Evolutionary conservation across 1,140 invertebrate genomes (phyloP).

Genomic region (Pogonomyrmex barbatus): DNA sequence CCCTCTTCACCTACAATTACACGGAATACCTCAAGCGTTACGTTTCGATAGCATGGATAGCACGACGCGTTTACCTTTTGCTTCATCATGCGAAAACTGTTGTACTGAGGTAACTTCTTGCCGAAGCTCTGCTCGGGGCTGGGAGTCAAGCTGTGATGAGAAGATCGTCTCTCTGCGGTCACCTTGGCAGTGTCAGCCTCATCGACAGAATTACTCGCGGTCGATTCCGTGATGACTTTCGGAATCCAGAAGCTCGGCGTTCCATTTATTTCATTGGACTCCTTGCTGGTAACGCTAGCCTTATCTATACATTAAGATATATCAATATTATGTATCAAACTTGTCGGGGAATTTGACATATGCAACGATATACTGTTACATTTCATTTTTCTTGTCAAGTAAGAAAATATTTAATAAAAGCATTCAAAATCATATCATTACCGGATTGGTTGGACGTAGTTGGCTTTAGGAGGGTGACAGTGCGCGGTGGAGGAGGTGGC

Average conservation of each 20-base stretch:
- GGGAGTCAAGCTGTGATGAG: slow-evolving; percentile 79
- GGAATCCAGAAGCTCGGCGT: slow-evolving; percentile 74
- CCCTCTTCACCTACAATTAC: slow-evolving; percentile 81
- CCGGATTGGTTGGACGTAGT: slow-evolving; percentile 74
- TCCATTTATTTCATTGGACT: slow-evolving; percentile 77
- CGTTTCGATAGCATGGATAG: slow-evolving; percentile 9
- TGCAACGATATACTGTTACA: not conserved
- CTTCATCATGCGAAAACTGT: slow-evolving; percentile 83
- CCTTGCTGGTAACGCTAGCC: slow-evolving; percentile 77
- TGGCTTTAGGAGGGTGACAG: slow-evolving; percentile 79
- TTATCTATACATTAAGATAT: slow-evolving; percentile 73
- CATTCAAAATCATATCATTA: slow-evolving; percentile 47
- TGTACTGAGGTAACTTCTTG: slow-evolving; percentile 81
- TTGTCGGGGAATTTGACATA: not conserved
- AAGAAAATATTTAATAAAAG: not conserved
- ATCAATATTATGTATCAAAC: not conserved
- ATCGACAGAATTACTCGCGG: slow-evolving; percentile 64
- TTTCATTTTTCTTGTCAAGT: too few species aligned
- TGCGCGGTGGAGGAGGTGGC: slow-evolving; percentile 81
- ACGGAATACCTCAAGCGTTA: slow-evolving; percentile 5
- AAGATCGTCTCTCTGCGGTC: slow-evolving; percentile 70
- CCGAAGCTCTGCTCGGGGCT: slow-evolving; percentile 81
- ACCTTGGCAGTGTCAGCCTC: slow-evolving; percentile 71
- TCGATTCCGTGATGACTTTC: slow-evolving; percentile 71
- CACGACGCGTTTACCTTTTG: slow-evolving; percentile 78